Conservation (phyloP, 1,140 invertebrate species). For the Augochlora pura region DNA sequence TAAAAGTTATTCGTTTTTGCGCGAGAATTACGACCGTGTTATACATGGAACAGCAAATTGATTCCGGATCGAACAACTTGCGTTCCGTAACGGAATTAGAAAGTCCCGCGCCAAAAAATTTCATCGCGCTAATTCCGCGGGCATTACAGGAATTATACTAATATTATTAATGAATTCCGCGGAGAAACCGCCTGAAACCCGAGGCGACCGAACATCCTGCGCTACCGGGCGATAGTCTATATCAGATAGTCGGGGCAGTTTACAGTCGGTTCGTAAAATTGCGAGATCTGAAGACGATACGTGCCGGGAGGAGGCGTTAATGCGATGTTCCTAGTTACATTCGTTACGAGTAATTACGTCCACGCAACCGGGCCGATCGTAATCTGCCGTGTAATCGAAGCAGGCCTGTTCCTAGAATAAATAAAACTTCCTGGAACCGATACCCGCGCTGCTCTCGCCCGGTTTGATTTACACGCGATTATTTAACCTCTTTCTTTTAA, state of each 20-base stretch:
- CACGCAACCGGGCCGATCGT: constrained; percentile 29
- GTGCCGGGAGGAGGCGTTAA: constrained; percentile 26
- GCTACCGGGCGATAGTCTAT: background rate
- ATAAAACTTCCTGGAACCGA: constrained; percentile 17
- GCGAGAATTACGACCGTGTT: too few species aligned
- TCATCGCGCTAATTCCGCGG: too few species aligned
- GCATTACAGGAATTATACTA: background rate
- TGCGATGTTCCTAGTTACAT: constrained; percentile 22
- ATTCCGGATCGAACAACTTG: too few species aligned
- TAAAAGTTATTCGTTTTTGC: too few species aligned
- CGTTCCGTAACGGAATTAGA: too few species aligned
- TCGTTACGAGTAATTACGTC: constrained; percentile 42
- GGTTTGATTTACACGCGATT: constrained; percentile 9
- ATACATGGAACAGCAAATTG: too few species aligned
- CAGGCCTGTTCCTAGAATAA: background rate
- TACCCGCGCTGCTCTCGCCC: background rate
- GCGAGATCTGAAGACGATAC: constrained; percentile 22
- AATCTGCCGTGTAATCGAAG: constrained; percentile 33
- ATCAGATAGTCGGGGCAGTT: background rate
- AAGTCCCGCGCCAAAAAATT: too few species aligned
- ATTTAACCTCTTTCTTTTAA: constrained; percentile 18
- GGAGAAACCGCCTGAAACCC: background rate
- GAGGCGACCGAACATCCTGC: constrained; percentile 9
- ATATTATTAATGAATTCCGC: background rate
- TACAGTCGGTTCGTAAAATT: background rate